Evolutionary conservation across 2,888 invertebrate species (phyloP), one percentile per base, ranked within the genome.

Genomic region (Netelia fuscicornis): DNA sequence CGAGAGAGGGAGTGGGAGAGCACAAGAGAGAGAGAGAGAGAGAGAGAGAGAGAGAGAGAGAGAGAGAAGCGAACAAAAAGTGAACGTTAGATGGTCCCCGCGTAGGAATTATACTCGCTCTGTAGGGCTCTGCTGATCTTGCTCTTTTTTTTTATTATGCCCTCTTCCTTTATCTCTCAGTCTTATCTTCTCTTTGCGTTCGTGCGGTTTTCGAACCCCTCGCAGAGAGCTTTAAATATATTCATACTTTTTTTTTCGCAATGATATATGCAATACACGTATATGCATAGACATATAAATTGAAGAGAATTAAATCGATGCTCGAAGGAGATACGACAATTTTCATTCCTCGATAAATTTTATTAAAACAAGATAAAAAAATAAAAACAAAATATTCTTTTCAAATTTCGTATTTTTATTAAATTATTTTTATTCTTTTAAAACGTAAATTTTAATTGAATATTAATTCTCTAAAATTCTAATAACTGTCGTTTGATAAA

Each of bases 81-180:
- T 62, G 23, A 10, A 42, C 20, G 8, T 9, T 48, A 58, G 74
- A 37, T 48, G 11, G 58, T 70, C 48, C 30, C 56, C 67, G 65
- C 23, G 30, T 17, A 65, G 74, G 74, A 78, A 75, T 81, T 74
- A 74, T 62, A 67, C 72, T 64, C 71, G 67, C 54, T 78, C 48
- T 58, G 52, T 37, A 44, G 74, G 62, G 72, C 30, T 30, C 23
- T 78, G 81, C 81, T 81, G 77, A 84, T 48, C 58, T 81, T 70
- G 78, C 81, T 78, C 44, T 68, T 81, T 78, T 81, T 81, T 81
- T 42, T 64, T 2, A 52, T 37, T 70, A 65, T 81, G 25, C 30
- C 13, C 52, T 48, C 48, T 67, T 64, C 25, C 68, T 74, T 54
- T 72, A 60, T 81, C 74, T 74, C 67, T n/a, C 20, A 23, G n/a